Base-by-base conservation (phyloP, 2,113 vertebrate species). In the Ranitomeya variabilis region DNA sequence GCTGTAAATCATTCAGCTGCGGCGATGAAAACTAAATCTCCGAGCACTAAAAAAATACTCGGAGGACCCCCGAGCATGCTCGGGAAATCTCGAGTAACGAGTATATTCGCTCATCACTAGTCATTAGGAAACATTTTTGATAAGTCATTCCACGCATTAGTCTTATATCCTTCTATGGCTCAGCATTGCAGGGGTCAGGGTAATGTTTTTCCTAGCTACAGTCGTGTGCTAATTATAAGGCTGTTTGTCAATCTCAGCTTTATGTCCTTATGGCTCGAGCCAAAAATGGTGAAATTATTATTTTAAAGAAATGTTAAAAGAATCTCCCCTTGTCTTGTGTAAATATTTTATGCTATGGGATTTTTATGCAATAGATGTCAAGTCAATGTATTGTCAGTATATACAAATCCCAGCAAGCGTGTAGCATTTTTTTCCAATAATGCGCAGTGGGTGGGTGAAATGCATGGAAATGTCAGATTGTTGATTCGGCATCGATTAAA, bases 291-390 rank as follows among this genome's bases (percentile, higher is more conserved):
- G 4, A 51, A 60, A 26, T 3, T 60, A 18, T 64, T 1, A 45
- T 64, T 64, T 55, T 55, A 69, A 67, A 69, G 11, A 54, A 51
- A 15, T 57, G 13, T 60, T 76, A 45, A 57, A 31, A 13, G 15
- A 57, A 18, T 23, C 19, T 31, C 37, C 10, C 12, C 73, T 57
- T 73, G 62, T 52, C 19, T 23, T 69, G 62, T 83, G 31, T 67
- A n/a, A 69, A 69, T 71, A 66, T 85, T 55, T 19, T 74, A 18
- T 74, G 71, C 71, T 74, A 37, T 37, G 80, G n/a, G 7, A 69
- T 84, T 84, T 83, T 86, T 76, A 60, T 74, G 67, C 83, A 74
- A 57, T 86, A 60, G 21, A 83, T 69, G 31, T 21, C 26, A 69
- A 85, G 18, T 83, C 15, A 23, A 9, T 67, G 26, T 23, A 51